Evolutionary conservation across 2,113 vertebrate genomes (phyloP).

Genomic region (Esox niger): DNA sequence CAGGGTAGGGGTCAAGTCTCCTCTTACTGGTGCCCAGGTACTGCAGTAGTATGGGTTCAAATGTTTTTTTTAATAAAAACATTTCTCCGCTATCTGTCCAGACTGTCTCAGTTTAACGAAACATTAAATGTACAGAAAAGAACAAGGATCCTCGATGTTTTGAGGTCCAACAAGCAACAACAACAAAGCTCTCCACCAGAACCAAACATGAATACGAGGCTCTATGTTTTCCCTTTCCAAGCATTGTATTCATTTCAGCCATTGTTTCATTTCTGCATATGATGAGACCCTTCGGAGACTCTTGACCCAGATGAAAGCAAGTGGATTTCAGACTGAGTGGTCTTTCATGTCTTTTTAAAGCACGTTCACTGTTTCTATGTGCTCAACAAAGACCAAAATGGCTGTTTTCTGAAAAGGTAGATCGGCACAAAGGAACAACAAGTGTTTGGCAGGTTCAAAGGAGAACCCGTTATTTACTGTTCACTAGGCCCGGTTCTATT

Average conservation of each 20-base stretch:
- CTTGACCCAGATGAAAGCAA: constrained; percentile 65
- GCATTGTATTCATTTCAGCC: constrained; percentile 40
- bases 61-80: no score
- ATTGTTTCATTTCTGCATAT: constrained; percentile 58
- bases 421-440: constrained; percentile 10
- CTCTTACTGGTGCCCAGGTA: no score
- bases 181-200: constrained; percentile 39
- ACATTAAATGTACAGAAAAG: no score
- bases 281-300: constrained; percentile 43
- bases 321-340: constrained; percentile 38
- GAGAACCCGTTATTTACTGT: constrained; percentile 16
- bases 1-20: no score
- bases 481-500: not conserved
- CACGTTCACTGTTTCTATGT: constrained; percentile 45
- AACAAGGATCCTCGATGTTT: not conserved
- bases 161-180: constrained; percentile 9
- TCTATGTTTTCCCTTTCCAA: constrained; percentile 54
- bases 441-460: constrained; percentile 35
- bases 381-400: constrained; percentile 37
- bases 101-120: no score
- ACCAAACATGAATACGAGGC: constrained; percentile 1
- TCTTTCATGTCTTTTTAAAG: constrained; percentile 64
- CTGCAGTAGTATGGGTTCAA: no score
- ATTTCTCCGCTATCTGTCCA: no score
- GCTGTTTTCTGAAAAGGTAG: constrained; percentile 53